These are phyloP conservation scores for Blastomussa wellsi DNA, from an alignment of 92 coral and sea anemone species.

Conservation along the genomic window DNA sequence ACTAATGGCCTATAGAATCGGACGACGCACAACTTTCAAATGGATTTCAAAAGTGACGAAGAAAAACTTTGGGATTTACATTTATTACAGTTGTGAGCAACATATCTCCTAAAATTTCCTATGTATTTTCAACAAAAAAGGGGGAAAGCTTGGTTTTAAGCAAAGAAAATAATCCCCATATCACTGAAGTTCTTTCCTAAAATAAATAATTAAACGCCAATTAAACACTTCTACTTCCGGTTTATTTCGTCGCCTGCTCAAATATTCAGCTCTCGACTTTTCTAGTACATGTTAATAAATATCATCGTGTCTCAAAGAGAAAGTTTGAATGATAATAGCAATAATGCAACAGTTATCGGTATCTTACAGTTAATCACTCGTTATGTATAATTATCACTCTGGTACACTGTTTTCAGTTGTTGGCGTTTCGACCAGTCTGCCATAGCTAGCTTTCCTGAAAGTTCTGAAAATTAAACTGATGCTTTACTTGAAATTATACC, in stretches of 20 bases:
- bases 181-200: not conserved
- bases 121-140: too few relatives aligned
- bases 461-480: too few relatives aligned
- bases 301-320: not conserved
- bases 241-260: not conserved
- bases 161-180: too few relatives aligned
- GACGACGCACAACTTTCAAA: too few relatives aligned
- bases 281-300: not conserved
- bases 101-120: too few relatives aligned
- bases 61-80: too few relatives aligned
- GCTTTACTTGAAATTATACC: not conserved
- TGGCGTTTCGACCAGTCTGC: too few relatives aligned
- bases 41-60: too few relatives aligned
- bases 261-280: not conserved
- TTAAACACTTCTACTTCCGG: slow-evolving; percentile 18
- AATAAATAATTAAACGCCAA: slow-evolving; percentile 35
- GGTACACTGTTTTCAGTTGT: not conserved
- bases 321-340: too few relatives aligned
- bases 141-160: too few relatives aligned
- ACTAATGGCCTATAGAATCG: too few relatives aligned
- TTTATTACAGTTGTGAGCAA: too few relatives aligned
- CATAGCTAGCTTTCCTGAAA: not conserved
- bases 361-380: not conserved
- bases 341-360: not conserved
- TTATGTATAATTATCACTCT: not conserved